Evolutionary conservation across 2,113 vertebrate species (phyloP).

Genomic region (Rhabdornis inornatus): DNA sequence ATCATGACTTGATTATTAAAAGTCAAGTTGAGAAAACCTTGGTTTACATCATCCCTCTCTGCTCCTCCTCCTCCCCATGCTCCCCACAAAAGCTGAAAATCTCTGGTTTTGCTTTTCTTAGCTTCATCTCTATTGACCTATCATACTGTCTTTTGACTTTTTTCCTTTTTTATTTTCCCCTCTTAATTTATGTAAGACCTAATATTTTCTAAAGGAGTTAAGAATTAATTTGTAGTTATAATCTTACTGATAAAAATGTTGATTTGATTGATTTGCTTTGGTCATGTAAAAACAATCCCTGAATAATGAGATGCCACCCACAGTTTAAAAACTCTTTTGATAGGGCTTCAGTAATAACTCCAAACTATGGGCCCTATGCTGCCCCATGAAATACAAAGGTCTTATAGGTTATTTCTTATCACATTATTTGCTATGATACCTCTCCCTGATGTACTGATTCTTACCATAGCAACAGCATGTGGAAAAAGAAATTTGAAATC

Average conservation of each 20-base stretch:
- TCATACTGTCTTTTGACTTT: not conserved
- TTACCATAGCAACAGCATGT: not conserved
- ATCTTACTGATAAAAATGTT: not conserved
- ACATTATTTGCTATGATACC: not conserved
- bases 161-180: not conserved
- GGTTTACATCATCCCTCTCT: not conserved
- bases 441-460: not conserved
- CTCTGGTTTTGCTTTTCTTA: not conserved
- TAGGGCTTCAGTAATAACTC: not conserved
- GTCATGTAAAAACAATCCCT: not conserved
- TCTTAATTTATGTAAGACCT: not conserved
- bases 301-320: not conserved
- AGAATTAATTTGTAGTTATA: not conserved
- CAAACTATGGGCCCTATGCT: not conserved
- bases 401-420: not conserved
- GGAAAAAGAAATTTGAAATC: not conserved
- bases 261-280: not conserved
- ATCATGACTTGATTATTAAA: not conserved
- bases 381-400: not conserved
- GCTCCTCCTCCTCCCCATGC: accelerated
- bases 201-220: not conserved
- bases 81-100: not conserved
- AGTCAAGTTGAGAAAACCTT: not conserved
- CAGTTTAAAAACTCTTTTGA: not conserved
- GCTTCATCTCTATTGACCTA: not conserved